Conservation (phyloP, 2,888 invertebrate species). For the Carabus problematicus region DNA sequence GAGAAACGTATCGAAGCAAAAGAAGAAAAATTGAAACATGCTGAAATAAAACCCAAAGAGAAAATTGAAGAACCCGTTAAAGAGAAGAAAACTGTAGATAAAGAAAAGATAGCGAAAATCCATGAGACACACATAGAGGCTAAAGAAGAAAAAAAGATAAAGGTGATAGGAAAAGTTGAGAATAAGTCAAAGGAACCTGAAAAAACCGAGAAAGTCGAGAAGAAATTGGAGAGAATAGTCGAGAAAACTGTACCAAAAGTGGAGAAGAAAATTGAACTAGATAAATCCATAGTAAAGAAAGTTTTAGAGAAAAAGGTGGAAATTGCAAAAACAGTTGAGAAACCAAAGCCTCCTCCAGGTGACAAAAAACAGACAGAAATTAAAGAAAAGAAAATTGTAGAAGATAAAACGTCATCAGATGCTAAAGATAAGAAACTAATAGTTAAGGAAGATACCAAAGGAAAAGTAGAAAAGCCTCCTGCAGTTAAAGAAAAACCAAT, state of each 20-base stretch:
- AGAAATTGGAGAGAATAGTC: conserved; percentile 46
- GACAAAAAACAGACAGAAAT: conserved; percentile 18
- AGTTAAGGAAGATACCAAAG: conserved; percentile 47
- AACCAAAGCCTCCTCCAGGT: neutral
- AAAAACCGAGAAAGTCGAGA: conserved; percentile 45
- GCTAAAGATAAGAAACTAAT: too few species aligned
- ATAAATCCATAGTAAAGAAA: conserved; percentile 22
- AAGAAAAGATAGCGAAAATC: neutral
- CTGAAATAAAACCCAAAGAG: conserved; percentile 24
- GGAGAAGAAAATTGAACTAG: conserved; percentile 43
- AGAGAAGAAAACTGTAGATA: neutral
- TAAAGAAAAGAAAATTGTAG: conserved; percentile 23
- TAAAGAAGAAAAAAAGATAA: conserved; percentile 27
- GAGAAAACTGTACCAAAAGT: conserved; percentile 37
- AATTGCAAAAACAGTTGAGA: neutral
- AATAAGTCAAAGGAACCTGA: conserved; percentile 49
- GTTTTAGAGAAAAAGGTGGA: conserved; percentile 28
- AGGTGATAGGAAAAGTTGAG: conserved; percentile 43
- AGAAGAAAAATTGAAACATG: conserved; percentile 39
- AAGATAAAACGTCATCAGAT: too few species aligned
- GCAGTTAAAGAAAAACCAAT: conserved; percentile 38
- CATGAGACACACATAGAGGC: conserved; percentile 17
- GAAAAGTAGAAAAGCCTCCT: conserved; percentile 18
- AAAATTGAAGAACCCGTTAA: conserved; percentile 28
- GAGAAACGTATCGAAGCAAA: conserved; percentile 47